Evolutionary conservation across 2,888 invertebrate species (phyloP), one percentile per base, ranked within the genome.

Genomic region (Coleophora flavipennella): DNA sequence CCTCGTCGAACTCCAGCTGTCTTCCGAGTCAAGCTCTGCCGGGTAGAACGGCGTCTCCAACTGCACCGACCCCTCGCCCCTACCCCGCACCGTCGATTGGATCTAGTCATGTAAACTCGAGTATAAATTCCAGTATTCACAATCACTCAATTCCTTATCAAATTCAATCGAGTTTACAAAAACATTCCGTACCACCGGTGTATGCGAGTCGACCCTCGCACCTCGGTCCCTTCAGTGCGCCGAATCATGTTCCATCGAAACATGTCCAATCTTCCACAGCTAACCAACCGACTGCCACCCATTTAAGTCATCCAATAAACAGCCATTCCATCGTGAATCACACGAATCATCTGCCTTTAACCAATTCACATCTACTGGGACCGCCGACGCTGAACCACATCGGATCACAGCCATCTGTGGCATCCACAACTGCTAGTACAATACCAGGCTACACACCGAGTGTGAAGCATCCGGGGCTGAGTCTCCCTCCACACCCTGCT

Each of bases 51-150:
- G 55, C 62, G 46, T 76, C 81, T 33, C 75, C 81, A 49, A 65
- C 63, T 42, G 69, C 69, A 45, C 72, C 73, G 39, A 59, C 64
- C 45, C 73, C 77, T 45, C 80, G 80, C 57, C 71, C 79, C 49
- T 79, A 70, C 48, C 73, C 75, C 48, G 55, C 67, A 57, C 74
- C 80, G 54, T 62, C 76, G 57, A 78, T 81, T 69, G 80, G 79
- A 65, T 83, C 83, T 83, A 83, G 83, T 83, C 83, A 83, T 72
- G 72, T 74, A 65, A 81, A 73, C 76, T 78, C 81, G 52, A 79
- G 67, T 70, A 57, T 73, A 60, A 75, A 71, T 71, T 71, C 81
- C 66, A 72, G 74, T 71, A 69, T 78, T 69, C 80, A 77, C 63
- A 64, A 65, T 57, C 81, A 77, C 58, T 59, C 78, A 54, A 70